Conservation (phyloP, 2,888 invertebrate genomes). For the Taenaris catops region DNA sequence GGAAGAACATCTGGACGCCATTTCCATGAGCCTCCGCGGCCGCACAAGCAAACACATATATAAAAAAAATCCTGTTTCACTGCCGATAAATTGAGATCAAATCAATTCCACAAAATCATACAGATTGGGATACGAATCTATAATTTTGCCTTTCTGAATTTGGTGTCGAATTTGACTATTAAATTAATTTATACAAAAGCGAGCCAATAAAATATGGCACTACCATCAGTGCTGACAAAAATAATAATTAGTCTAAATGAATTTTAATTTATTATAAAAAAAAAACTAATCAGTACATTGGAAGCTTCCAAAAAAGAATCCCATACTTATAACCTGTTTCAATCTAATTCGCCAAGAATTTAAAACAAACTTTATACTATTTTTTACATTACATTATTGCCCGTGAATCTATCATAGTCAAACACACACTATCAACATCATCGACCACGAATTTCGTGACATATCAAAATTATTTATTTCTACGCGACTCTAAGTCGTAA, state of each 20-base stretch:
- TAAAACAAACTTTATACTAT: slow-evolving; percentile 2
- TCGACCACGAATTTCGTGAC: not conserved
- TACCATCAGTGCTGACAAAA: slow-evolving; percentile 64
- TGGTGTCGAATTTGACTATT: slow-evolving; percentile 75
- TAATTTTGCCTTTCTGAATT: slow-evolving; percentile 62
- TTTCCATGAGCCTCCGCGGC: slow-evolving; percentile 1
- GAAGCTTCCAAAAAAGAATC: slow-evolving; percentile 52
- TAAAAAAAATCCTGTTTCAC: slow-evolving; percentile 32
- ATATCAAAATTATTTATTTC: too few relatives aligned
- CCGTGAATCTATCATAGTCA: not conserved
- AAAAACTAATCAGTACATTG: slow-evolving; percentile 76
- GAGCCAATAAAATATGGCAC: slow-evolving; percentile 77
- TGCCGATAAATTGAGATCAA: slow-evolving; percentile 69
- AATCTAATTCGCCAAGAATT: slow-evolving; percentile 11
- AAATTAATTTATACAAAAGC: slow-evolving; percentile 56
- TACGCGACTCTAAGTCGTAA: too few relatives aligned
- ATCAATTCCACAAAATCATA: slow-evolving; percentile 56
- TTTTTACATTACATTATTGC: slow-evolving; percentile 6
- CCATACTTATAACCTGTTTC: slow-evolving; percentile 9
- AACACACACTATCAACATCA: not conserved
- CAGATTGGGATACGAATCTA: slow-evolving; percentile 45
- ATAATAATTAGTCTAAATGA: slow-evolving; percentile 54
- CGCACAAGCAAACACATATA: slow-evolving; percentile 8
- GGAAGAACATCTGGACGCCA: not conserved
- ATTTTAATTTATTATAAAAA: slow-evolving; percentile 49